phyloP scores from a whole-genome alignment of 2,888 invertebrate genomes.

The Acanthosoma haemorrhoidale region DNA sequence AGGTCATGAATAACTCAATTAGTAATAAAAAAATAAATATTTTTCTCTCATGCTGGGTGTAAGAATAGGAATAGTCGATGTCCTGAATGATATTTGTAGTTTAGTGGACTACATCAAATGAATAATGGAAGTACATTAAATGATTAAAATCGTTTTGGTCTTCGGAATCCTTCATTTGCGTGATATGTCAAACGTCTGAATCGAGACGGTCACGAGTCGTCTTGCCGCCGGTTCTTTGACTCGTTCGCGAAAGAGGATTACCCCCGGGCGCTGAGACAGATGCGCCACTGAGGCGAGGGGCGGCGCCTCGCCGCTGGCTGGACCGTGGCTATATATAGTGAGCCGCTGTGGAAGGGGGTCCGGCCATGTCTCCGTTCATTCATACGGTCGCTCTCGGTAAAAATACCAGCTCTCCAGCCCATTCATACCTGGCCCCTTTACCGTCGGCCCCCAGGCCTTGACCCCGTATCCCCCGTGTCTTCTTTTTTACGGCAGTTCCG shows the following conservation, averaged over 20 bases:
- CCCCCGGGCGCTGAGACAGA: neutral
- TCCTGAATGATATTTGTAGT: no score
- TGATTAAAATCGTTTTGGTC: no score
- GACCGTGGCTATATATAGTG: neutral
- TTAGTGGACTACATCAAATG: no score
- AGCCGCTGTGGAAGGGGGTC: no score
- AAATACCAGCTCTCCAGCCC: constrained; percentile 8
- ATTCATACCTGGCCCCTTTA: neutral
- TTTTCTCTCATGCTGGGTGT: no score
- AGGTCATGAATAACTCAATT: no score
- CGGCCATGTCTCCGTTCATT: neutral
- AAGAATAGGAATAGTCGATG: no score
- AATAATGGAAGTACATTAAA: no score
- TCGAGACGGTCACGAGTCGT: neutral
- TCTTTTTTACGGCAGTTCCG: neutral
- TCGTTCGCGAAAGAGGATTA: no score
- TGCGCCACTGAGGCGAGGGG: neutral
- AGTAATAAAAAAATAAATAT: no score
- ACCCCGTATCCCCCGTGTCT: neutral
- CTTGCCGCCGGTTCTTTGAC: neutral
- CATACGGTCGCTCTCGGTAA: neutral
- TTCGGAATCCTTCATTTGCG: neutral
- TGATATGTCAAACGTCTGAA: no score
- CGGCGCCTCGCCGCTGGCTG: neutral
- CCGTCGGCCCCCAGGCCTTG: neutral